Evolutionary conservation across 35 echinoderm and acorn worm species (phyloP).

Genomic region (Patiria miniata): DNA sequence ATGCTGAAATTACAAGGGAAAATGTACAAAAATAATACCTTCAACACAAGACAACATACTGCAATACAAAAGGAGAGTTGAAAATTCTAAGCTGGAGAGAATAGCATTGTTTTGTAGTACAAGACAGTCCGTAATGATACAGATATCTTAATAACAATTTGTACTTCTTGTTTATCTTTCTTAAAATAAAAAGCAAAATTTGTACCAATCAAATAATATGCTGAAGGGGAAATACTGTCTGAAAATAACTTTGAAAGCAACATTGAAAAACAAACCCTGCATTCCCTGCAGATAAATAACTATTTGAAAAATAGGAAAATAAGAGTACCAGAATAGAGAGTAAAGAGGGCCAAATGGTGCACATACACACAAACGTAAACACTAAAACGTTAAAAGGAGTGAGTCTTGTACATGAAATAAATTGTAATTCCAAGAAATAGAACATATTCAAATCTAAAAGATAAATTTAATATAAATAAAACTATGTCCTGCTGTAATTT

Average conservation of each 20-base stretch:
- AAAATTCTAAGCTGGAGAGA: not conserved
- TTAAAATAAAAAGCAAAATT: not conserved
- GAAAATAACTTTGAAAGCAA: not conserved
- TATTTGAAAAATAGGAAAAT: too few relatives aligned
- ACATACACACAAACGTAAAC: too few relatives aligned
- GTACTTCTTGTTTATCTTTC: too few relatives aligned
- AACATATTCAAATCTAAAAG: slow-evolving; percentile 11
- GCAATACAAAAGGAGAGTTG: not conserved
- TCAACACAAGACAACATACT: not conserved
- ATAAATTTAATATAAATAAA: not conserved
- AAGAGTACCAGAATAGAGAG: too few relatives aligned
- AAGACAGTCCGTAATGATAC: not conserved
- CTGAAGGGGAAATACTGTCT: not conserved
- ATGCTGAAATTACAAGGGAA: not conserved
- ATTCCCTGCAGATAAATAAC: too few relatives aligned
- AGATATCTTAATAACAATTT: not conserved
- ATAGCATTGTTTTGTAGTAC: not conserved
- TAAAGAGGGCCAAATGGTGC: too few relatives aligned
- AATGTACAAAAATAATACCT: not conserved
- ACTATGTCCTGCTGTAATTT: too few relatives aligned
- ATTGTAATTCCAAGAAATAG: slow-evolving; percentile 1
- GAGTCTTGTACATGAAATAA: too few relatives aligned
- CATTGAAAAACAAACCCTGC: not conserved
- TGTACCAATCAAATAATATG: not conserved
- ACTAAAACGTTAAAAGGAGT: too few relatives aligned